phyloP scores from a whole-genome alignment of 1,140 invertebrate species.

The Tetranychus urticae region DNA sequence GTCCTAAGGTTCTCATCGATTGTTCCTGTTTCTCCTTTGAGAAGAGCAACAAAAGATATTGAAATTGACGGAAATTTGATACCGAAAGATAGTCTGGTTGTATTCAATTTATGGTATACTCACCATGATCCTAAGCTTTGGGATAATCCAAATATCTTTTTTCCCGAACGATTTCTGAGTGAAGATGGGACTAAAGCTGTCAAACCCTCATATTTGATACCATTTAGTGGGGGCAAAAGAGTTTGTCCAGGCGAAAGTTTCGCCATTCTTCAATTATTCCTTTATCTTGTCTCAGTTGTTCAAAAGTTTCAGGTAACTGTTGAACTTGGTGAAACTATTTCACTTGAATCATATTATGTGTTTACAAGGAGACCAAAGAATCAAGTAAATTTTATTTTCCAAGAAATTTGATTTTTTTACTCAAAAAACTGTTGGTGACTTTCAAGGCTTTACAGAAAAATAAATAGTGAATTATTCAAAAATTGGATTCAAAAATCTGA shows the following conservation, averaged over 20 bases:
- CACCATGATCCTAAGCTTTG: conserved; percentile 39
- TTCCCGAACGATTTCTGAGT: conserved; percentile 34
- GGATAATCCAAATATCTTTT: conserved; percentile 39
- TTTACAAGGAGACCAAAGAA: too few species aligned
- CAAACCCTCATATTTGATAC: conserved; percentile 12
- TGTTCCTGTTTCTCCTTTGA: conserved; percentile 6
- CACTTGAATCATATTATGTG: too few species aligned
- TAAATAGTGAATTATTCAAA: too few species aligned
- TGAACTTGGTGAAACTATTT: too few species aligned
- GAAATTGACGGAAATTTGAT: not conserved
- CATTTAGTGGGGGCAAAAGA: conserved; percentile 36
- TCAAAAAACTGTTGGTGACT: too few species aligned
- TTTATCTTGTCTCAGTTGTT: conserved; percentile 48
- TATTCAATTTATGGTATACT: conserved; percentile 37
- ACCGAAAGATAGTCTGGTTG: conserved; percentile 22
- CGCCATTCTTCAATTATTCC: conserved; percentile 57
- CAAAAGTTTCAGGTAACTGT: conserved; percentile 30
- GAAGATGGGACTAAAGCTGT: conserved; percentile 14
- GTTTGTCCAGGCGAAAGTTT: conserved; percentile 61
- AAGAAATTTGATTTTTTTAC: too few species aligned
- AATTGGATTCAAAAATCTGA: too few species aligned
- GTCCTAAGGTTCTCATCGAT: conserved; percentile 12
- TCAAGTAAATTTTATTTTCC: too few species aligned
- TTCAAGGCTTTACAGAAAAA: too few species aligned
- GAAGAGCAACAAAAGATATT: conserved; percentile 3